These are phyloP conservation scores for Chloebia gouldiae DNA, from an alignment of 2,113 vertebrate genomes.

Conservation along the genomic window DNA sequence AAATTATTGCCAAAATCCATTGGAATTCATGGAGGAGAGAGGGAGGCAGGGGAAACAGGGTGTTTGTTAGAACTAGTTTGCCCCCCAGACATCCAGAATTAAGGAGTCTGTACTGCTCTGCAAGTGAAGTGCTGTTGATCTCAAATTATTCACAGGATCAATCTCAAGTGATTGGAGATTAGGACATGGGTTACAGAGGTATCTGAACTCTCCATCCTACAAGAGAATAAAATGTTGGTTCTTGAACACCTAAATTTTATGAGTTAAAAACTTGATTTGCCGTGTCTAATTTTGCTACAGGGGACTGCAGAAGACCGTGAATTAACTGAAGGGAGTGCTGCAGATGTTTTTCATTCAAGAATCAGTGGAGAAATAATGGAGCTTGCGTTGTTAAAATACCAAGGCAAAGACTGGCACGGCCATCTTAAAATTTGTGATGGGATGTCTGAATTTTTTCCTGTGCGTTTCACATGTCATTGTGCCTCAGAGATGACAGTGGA, in stretches of 20 bases:
- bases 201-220: background rate
- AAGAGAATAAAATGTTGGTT: background rate
- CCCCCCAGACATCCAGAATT: background rate
- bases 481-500: slow-evolving; percentile 72
- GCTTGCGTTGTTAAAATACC: slow-evolving; percentile 84
- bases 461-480: slow-evolving; percentile 79
- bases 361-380: slow-evolving; percentile 87
- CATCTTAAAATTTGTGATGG: slow-evolving; percentile 76
- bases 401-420: slow-evolving; percentile 89
- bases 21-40: background rate
- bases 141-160: background rate
- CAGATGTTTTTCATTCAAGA: slow-evolving; percentile 85
- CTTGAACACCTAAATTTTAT: background rate
- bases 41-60: background rate
- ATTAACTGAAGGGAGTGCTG: slow-evolving; percentile 81
- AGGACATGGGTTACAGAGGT: background rate
- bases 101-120: background rate
- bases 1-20: background rate
- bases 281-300: slow-evolving; percentile 63
- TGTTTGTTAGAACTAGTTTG: background rate
- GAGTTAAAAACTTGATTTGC: background rate
- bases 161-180: background rate
- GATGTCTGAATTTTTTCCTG: slow-evolving; percentile 82
- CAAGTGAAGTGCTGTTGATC: background rate
- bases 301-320: slow-evolving; percentile 82